Conservation (phyloP, 2,113 vertebrate species). For the Symphodus melops region DNA sequence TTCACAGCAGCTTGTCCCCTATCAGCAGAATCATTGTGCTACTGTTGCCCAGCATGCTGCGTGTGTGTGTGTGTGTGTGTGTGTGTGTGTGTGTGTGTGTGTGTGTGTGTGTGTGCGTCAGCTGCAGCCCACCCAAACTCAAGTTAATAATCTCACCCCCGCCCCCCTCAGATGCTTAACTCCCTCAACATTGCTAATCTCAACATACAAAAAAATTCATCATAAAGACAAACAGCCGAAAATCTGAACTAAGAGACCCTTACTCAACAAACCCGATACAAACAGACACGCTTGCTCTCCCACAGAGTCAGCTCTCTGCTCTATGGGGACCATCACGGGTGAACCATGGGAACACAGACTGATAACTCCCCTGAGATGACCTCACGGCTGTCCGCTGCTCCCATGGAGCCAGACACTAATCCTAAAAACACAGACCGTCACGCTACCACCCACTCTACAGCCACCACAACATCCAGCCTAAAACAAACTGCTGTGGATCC, state of each 20-base stretch:
- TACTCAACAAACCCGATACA: constrained; percentile 10
- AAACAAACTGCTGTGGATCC: constrained; percentile 54
- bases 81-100: constrained; percentile 1
- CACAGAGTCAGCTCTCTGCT: neutral
- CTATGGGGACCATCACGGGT: neutral
- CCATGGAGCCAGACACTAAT: constrained; percentile 74
- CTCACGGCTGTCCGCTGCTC: constrained; percentile 56
- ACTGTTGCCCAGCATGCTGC: constrained; percentile 52
- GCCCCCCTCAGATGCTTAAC: constrained; percentile 12
- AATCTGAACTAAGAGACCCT: neutral
- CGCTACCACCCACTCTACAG: constrained; percentile 30
- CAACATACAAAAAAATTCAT: constrained; percentile 11
- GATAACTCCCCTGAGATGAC: constrained; percentile 51
- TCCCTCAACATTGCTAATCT: constrained; percentile 31
- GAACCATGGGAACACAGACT: constrained; percentile 49
- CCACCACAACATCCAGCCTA: constrained; percentile 37
- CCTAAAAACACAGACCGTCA: constrained; percentile 68
- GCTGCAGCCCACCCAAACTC: constrained; percentile 37
- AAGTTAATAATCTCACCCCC: constrained; percentile 43
- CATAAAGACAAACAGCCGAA: neutral
- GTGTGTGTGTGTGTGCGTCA: constrained; percentile 6
- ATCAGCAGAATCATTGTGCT: constrained; percentile 71
- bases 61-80: constrained; percentile 4
- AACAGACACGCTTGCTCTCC: neutral
- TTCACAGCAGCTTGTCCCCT: constrained; percentile 46